Evolutionary conservation across 2,797 vertebrate genomes (phyloP), one percentile per base, ranked within the genome.

Genomic region (Podarcis siculus): DNA sequence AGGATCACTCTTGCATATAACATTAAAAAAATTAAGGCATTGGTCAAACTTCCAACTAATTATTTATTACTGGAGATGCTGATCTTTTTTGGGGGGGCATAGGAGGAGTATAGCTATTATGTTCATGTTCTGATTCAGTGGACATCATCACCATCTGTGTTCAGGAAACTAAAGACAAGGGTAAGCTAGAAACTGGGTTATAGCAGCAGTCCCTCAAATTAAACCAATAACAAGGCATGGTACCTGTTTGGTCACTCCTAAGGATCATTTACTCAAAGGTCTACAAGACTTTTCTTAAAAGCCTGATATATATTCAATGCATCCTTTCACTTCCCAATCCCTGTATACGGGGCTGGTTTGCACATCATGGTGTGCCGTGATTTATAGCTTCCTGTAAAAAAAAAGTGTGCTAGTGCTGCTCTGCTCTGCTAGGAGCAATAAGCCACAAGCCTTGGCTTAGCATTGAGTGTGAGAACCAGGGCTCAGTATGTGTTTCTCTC

Each of bases 21-120:
- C 73, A 8, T 61, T 72, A n/a, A 42, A 83, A 61, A 88, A 83
- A 72, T 42, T 77, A 87, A 82, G 49, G 35, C 49, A 79, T n/a
- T 67, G n/a, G 75, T 45, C 64, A n/a, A 42, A 25, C 19, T n/a
- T 83, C 32, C 66, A 45, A 30, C 27, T 78, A 35, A 75, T 83
- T 82, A 77, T 37, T 73, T 66, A 27, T 79, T 86, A 13, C n/a
- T 86, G 27, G 23, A 66, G 39, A 32, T 79, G 27, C 32, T 71
- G 42, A 27, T 71, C 49, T 35, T 3, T 73, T 61, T 32, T 9
- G 39, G 35, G 19, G 66, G 79, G 39, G 66, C 32, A 80, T 75
- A 49, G 49, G 30, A 85, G n/a, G 27, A 32, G 19, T 72, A 27
- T 42, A 30, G 35, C 15, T 4, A 21, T 55, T 32, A 12, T 73